Conservation (phyloP, 2,113 vertebrate genomes). For the Notarius lentiginosus region DNA sequence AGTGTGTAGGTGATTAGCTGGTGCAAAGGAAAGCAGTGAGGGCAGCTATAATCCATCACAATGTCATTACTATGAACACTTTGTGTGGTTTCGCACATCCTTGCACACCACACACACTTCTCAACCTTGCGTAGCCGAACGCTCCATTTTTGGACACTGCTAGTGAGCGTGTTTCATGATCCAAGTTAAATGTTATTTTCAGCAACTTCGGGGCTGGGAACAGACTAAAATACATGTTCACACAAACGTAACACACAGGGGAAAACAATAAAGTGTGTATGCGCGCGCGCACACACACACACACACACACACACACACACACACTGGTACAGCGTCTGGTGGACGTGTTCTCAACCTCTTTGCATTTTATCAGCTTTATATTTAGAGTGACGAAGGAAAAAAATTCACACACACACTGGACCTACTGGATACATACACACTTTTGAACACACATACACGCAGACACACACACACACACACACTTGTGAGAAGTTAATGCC, state of each 20-base stretch:
- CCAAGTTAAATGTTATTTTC: constrained; percentile 72
- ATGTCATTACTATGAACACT: not conserved
- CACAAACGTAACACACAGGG: constrained; percentile 41
- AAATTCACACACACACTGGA: constrained; percentile 34
- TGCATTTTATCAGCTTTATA: constrained; percentile 72
- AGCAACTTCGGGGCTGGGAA: constrained; percentile 59
- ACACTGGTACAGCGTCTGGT: constrained; percentile 43
- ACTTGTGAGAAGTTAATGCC: constrained; percentile 30
- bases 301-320: constrained; percentile 35
- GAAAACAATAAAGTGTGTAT: constrained; percentile 23
- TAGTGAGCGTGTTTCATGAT: constrained; percentile 52
- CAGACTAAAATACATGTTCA: constrained; percentile 46
- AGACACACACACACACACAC: not conserved
- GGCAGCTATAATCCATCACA: not conserved
- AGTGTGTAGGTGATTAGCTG: not conserved
- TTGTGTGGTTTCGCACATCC: not conserved
- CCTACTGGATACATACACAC: constrained; percentile 22
- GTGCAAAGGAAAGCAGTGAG: not conserved
- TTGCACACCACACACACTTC: not conserved
- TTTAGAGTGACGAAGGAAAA: constrained; percentile 62
- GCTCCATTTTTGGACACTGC: constrained; percentile 53
- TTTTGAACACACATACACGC: constrained; percentile 9
- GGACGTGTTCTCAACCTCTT: constrained; percentile 54
- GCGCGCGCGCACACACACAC: no score
- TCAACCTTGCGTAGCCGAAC: constrained; percentile 15